These are phyloP conservation scores for Brachylomia viminalis DNA, from an alignment of 2,888 invertebrate species.

Conservation along the genomic window DNA sequence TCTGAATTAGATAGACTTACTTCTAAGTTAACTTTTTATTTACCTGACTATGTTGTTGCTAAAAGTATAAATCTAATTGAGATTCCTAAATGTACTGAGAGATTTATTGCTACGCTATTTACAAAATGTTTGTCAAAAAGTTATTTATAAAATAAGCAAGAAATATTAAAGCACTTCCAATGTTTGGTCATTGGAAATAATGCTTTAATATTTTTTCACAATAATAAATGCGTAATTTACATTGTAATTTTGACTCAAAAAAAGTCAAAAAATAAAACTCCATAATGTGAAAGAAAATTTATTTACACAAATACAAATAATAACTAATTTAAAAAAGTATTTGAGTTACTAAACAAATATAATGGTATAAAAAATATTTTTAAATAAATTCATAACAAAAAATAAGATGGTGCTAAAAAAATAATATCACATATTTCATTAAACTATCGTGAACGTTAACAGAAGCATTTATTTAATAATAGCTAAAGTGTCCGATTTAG, in stretches of 20 bases:
- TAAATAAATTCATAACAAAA: neutral
- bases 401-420: constrained; percentile 38
- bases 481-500: neutral
- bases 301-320: neutral
- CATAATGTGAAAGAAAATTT: neutral
- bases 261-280: no score
- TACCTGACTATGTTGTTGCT: neutral
- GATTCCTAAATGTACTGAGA: constrained; percentile 14
- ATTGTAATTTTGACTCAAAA: constrained; percentile 14
- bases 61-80: constrained; percentile 22
- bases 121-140: constrained; percentile 16
- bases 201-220: constrained; percentile 14
- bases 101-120: constrained; percentile 27
- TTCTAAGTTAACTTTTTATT: neutral
- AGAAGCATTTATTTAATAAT: constrained; percentile 33
- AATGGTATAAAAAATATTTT: constrained; percentile 7
- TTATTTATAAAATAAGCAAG: constrained; percentile 7
- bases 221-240: neutral
- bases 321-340: neutral
- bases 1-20: constrained; percentile 2
- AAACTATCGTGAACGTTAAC: neutral
- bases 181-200: constrained; percentile 11
- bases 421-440: constrained; percentile 6
- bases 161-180: neutral
- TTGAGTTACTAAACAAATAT: constrained; percentile 4